phyloP scores from a whole-genome alignment of 2,888 invertebrate genomes.

The Cheilosia grossa region DNA sequence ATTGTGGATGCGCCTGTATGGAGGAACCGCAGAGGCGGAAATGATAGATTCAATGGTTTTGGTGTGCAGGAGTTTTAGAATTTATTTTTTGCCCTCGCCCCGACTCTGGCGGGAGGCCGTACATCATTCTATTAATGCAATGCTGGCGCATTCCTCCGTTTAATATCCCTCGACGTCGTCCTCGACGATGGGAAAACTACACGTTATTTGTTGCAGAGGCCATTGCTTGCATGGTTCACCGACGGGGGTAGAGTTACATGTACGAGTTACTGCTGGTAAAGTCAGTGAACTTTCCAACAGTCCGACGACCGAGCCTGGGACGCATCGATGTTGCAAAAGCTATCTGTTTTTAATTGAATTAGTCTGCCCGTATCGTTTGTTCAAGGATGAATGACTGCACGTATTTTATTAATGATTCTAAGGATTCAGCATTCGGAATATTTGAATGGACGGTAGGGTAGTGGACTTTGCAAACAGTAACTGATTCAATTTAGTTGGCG shows the following conservation, averaged over 20 bases:
- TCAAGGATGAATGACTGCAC: slow-evolving; percentile 36
- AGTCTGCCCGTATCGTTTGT: slow-evolving; percentile 7
- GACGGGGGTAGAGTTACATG: not conserved
- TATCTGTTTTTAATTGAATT: slow-evolving; percentile 55
- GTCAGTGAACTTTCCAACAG: slow-evolving; percentile 5
- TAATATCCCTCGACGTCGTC: not conserved
- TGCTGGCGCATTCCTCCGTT: not conserved
- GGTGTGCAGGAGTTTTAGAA: not conserved
- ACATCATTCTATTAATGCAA: slow-evolving; percentile 14
- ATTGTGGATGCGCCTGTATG: not conserved
- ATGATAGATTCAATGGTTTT: not conserved
- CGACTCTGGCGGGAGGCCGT: not conserved
- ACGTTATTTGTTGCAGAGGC: not conserved
- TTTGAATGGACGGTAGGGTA: not conserved
- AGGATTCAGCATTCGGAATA: not conserved
- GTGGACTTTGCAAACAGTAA: not conserved
- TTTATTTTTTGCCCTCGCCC: not conserved
- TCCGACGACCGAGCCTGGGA: not conserved
- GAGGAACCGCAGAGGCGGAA: slow-evolving; percentile 2
- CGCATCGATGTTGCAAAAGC: slow-evolving; percentile 30
- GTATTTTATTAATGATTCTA: not conserved
- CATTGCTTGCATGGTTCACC: slow-evolving; percentile 9
- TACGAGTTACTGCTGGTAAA: not conserved
- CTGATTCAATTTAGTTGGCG: no score
- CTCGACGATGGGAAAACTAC: not conserved